Percentiles rank a stretch among this genome's conserved stretches.
Evolutionary conservation across 2,797 vertebrate genomes (phyloP).

Genomic region (Platyrinchus mystaceus): DNA sequence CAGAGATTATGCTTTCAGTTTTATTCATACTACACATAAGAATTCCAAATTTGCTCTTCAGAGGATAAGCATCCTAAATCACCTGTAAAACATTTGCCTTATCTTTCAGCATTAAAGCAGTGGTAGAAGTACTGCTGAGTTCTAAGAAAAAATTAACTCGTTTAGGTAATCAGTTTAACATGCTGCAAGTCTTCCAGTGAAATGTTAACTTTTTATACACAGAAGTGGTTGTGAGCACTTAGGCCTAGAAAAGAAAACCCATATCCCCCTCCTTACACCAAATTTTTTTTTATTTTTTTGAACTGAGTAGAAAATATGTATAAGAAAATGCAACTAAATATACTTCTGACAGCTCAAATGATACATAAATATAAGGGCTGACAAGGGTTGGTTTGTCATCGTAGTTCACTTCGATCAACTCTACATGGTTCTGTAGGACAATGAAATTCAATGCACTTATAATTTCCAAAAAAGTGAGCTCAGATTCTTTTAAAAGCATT

Average conservation of each 20-base stretch:
- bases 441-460: constrained; percentile 85
- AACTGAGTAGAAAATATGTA: constrained; percentile 74
- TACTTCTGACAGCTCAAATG: constrained; percentile 84
- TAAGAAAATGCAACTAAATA: constrained; percentile 77
- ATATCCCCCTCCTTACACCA: constrained; percentile 44
- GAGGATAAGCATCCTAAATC: constrained; percentile 59
- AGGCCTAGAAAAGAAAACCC: constrained; percentile 46
- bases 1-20: constrained; percentile 56
- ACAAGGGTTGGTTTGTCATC: constrained; percentile 81
- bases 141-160: constrained; percentile 61
- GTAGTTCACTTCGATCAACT: constrained; percentile 81
- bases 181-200: constrained; percentile 50
- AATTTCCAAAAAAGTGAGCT: constrained; percentile 83
- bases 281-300: constrained; percentile 27
- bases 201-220: constrained; percentile 68
- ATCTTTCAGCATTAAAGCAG: constrained; percentile 54
- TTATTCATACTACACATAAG: constrained; percentile 65
- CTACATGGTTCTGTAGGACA: constrained; percentile 83
- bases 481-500: constrained; percentile 86
- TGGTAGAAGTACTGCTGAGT: constrained; percentile 40
- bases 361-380: constrained; percentile 82
- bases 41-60: constrained; percentile 58
- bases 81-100: constrained; percentile 61
- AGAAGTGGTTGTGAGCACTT: constrained; percentile 61
- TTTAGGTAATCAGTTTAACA: constrained; percentile 60